A percentile compares a stretch with the other conserved stretches of the same genome.
Evolutionary conservation across 1,140 invertebrate genomes (phyloP).

Genomic region (Drosophila funebris): DNA sequence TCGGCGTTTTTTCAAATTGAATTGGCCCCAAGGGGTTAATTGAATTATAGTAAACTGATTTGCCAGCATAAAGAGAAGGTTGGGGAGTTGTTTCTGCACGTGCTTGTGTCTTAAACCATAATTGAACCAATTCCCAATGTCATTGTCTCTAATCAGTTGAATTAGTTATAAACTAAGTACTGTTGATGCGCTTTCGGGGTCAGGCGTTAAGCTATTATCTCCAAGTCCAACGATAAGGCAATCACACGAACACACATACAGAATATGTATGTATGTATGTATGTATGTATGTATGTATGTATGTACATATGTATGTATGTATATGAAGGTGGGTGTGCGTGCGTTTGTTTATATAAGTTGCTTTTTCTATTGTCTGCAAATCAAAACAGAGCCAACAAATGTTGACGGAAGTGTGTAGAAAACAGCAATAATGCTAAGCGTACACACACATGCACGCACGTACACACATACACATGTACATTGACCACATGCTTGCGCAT

Average conservation of each 20-base stretch:
- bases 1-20: slow-evolving; percentile 55
- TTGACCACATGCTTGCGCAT: slow-evolving; percentile 33
- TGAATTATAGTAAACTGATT: slow-evolving; percentile 78
- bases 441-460: neutral
- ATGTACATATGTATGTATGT: neutral
- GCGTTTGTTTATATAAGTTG: slow-evolving; percentile 33
- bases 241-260: neutral
- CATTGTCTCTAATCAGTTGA: slow-evolving; percentile 16
- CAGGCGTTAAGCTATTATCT: slow-evolving; percentile 37
- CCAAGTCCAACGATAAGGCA: slow-evolving; percentile 23
- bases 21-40: slow-evolving; percentile 77
- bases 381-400: slow-evolving; percentile 22
- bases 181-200: slow-evolving; percentile 40
- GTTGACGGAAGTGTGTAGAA: slow-evolving; percentile 44
- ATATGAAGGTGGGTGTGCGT: slow-evolving; percentile 2
- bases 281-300: neutral
- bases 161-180: slow-evolving; percentile 20
- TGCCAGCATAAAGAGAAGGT: neutral
- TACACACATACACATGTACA: too few relatives aligned
- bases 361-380: slow-evolving; percentile 19
- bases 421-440: slow-evolving; percentile 11
- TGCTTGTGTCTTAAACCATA: slow-evolving; percentile 22
- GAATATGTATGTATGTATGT: neutral
- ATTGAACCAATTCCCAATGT: slow-evolving; percentile 11
- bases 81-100: slow-evolving; percentile 29